Percentiles rank a stretch among this genome's conserved stretches.
Evolutionary conservation across 2,888 invertebrate species (phyloP).

Genomic region (Blastobasis lacticolella): DNA sequence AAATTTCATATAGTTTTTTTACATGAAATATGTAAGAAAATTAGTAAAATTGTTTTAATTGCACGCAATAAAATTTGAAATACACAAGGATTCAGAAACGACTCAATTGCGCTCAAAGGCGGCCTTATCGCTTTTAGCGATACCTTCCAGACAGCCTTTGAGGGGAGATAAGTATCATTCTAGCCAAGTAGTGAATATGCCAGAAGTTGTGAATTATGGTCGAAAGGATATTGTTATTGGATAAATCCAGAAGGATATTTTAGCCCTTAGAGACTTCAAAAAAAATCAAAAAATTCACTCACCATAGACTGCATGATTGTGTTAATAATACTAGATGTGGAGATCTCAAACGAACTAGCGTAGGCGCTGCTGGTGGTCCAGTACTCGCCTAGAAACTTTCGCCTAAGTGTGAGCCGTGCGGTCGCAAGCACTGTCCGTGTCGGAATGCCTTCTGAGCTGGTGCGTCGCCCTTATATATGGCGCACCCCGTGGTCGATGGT

Average conservation of each 20-base stretch:
- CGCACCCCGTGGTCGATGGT: constrained; percentile 55
- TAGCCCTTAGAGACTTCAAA: too few species aligned
- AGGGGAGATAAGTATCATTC: too few species aligned
- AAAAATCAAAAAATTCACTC: constrained; percentile 29
- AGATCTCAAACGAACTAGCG: constrained; percentile 73
- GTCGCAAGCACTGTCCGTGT: constrained; percentile 52
- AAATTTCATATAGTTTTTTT: not conserved
- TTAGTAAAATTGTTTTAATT: not conserved
- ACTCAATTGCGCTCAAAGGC: not conserved
- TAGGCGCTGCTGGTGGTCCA: constrained; percentile 65
- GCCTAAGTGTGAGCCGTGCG: constrained; percentile 60
- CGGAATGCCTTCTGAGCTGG: constrained; percentile 52
- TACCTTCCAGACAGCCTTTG: constrained; percentile 3
- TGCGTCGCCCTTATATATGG: constrained; percentile 60
- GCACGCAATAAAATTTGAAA: not conserved
- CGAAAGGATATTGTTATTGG: too few species aligned
- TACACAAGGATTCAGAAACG: not conserved
- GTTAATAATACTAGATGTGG: constrained; percentile 41
- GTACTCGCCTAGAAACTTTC: constrained; percentile 72
- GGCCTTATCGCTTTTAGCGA: not conserved
- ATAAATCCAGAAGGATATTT: too few species aligned
- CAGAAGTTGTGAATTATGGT: too few species aligned
- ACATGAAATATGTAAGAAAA: not conserved
- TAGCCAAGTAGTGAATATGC: too few species aligned
- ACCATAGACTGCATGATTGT: constrained; percentile 73